Percentiles rank a stretch among this genome's conserved stretches.
Conservation (phyloP, 1,140 invertebrate genomes). For the Drosophila lowei region DNA sequence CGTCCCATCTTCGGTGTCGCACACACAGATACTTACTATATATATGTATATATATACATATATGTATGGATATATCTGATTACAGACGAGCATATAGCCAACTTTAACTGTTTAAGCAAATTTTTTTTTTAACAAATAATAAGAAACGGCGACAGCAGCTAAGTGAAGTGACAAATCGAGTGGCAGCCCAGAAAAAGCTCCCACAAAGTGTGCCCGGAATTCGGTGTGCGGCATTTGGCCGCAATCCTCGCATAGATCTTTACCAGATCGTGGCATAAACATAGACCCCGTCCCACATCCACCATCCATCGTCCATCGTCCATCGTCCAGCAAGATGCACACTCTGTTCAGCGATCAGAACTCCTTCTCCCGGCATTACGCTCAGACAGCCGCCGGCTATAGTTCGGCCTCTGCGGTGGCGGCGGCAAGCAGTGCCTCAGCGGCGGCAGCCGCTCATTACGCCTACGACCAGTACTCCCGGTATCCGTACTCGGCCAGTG, state of each 20-base stretch:
- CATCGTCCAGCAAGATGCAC: constrained; percentile 87
- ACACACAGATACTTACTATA: neutral
- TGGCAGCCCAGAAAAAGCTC: constrained; percentile 1
- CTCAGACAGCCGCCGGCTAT: constrained; percentile 85
- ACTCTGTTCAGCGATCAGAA: constrained; percentile 94
- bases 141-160: constrained; percentile 5
- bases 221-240: neutral
- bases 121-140: constrained; percentile 66
- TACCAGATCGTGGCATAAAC: constrained; percentile 1
- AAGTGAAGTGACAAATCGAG: constrained; percentile 24
- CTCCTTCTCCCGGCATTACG: constrained; percentile 85
- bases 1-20: no score
- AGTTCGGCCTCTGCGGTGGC: constrained; percentile 83
- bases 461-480: constrained; percentile 89
- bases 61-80: constrained; percentile 12
- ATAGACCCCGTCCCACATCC: neutral
- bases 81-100: constrained; percentile 24
- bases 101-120: constrained; percentile 77
- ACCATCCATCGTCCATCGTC: constrained; percentile 1
- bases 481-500: constrained; percentile 86
- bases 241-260: constrained; percentile 10
- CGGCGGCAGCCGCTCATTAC: constrained; percentile 83
- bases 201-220: constrained; percentile 1
- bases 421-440: constrained; percentile 84
- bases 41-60: neutral